Evolutionary conservation across 1,140 invertebrate species (phyloP).

Genomic region (Melipona quadrifasciata): DNA sequence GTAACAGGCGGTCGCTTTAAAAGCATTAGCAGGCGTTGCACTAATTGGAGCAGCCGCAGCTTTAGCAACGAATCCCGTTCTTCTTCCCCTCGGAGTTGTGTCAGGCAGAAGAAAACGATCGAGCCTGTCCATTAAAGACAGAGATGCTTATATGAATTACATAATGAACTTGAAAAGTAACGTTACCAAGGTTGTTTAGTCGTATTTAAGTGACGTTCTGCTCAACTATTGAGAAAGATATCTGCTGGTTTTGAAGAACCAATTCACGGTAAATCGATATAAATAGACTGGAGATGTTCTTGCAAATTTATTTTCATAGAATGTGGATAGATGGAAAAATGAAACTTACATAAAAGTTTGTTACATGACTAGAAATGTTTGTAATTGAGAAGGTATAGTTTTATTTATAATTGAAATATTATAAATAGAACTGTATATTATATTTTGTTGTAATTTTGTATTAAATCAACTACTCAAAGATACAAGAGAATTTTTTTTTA

Average conservation of each 20-base stretch:
- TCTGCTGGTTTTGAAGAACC: neutral
- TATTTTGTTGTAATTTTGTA: no score
- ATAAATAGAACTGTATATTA: no score
- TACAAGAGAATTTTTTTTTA: no score
- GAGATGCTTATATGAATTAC: conserved; percentile 56
- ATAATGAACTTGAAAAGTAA: conserved; percentile 65
- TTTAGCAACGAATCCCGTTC: conserved; percentile 88
- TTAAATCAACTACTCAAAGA: no score
- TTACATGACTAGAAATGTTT: neutral
- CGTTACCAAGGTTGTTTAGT: conserved; percentile 64
- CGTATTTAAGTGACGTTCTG: neutral
- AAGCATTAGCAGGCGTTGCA: conserved; percentile 90
- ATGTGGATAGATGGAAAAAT: neutral
- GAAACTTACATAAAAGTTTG: neutral
- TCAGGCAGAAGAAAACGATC: conserved; percentile 81
- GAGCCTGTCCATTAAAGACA: conserved; percentile 3
- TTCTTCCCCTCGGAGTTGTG: conserved; percentile 88
- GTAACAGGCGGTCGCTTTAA: conserved; percentile 82
- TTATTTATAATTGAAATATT: no score
- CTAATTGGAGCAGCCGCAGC: conserved; percentile 90
- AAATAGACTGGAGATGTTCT: neutral
- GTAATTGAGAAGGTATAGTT: no score
- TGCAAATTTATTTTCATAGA: no score
- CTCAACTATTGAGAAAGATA: neutral
- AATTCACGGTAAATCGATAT: neutral